Evolutionary conservation across 1,140 invertebrate species (phyloP), one percentile per base, ranked within the genome.

Genomic region (Orchestia grillus): DNA sequence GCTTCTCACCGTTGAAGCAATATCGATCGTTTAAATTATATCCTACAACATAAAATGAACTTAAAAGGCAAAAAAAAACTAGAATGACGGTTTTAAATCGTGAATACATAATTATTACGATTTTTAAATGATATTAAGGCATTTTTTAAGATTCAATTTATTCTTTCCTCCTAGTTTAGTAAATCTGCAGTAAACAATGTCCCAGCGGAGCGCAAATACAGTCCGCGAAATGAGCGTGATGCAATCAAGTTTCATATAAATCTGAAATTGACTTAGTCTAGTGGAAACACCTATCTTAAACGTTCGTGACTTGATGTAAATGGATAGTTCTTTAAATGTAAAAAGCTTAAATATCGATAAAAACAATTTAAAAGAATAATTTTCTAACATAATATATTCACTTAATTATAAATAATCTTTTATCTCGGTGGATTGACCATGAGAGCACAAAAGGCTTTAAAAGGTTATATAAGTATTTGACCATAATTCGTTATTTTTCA

Each of bases 21-120:
- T 91, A 91, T 16, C 88, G 88, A 3, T 91, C 88, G 36, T 43
- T 91, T 91, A 91, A 91, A 43, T 91, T 43, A 91, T 42, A 91
- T 91, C 88, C 88, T 43, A 6, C 0, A 42, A 28, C 88, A 23
- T 28, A 77, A 77, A 77, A 77, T 77, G 36, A 77, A 77, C 28
- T 77, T 77, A 77, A 23, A 23, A 77, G 1, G 28, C 28, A 77
- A 15, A 77, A 77, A 77, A 77, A 77, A 8, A 77, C 15, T 77
- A 1, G 1, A 77, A 28, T 36, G 11, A 3, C 3, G 11, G 28
- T 77, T 36, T 36, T 77, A 36, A 77, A 77, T 23, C 36, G 28
- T 36, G 62, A 19, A 36, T 36, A 28, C 62, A 77, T 77, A 77
- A 3, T 36, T 77, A 77, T 36, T 3, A 23, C 36, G 62, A 6